These are phyloP conservation scores for Fragum whitleyi DNA, from an alignment of 2,888 invertebrate species.

Conservation along the genomic window DNA sequence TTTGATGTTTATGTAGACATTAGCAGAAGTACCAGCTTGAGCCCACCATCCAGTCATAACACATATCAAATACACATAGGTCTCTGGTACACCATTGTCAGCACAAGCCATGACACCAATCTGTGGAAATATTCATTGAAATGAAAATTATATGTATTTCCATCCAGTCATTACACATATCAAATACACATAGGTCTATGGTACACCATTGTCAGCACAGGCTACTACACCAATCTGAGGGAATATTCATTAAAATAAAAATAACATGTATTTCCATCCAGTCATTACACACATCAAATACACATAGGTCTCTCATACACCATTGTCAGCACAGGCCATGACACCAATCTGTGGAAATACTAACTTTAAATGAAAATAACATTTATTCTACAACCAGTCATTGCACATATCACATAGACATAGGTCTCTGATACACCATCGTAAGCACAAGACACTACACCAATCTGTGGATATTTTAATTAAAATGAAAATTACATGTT, in stretches of 20 bases:
- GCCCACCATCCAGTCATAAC: constrained; percentile 74
- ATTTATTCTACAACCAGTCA: constrained; percentile 71
- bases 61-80: constrained; percentile 71
- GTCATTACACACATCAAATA: constrained; percentile 75
- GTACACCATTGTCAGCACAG: constrained; percentile 64
- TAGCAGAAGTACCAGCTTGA: constrained; percentile 74
- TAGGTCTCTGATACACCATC: constrained; percentile 60
- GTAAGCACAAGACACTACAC: constrained; percentile 66
- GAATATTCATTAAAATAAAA: not conserved
- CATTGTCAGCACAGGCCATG: constrained; percentile 66
- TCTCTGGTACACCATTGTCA: constrained; percentile 64
- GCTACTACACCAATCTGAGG: constrained; percentile 68
- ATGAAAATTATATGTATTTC: too few species aligned
- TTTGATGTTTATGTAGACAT: constrained; percentile 68
- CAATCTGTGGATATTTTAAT: constrained; percentile 58
- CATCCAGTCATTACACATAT: constrained; percentile 74
- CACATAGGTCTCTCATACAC: constrained; percentile 54
- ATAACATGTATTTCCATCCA: constrained; percentile 59
- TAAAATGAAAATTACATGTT: not conserved
- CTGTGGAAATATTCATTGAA: too few species aligned
- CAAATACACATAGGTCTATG: constrained; percentile 68
- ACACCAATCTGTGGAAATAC: constrained; percentile 65
- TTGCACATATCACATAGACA: constrained; percentile 72
- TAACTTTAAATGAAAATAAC: not conserved
- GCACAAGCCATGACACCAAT: constrained; percentile 62